phyloP scores from a whole-genome alignment of 2,888 invertebrate genomes.

The Orchesella flavescens region DNA sequence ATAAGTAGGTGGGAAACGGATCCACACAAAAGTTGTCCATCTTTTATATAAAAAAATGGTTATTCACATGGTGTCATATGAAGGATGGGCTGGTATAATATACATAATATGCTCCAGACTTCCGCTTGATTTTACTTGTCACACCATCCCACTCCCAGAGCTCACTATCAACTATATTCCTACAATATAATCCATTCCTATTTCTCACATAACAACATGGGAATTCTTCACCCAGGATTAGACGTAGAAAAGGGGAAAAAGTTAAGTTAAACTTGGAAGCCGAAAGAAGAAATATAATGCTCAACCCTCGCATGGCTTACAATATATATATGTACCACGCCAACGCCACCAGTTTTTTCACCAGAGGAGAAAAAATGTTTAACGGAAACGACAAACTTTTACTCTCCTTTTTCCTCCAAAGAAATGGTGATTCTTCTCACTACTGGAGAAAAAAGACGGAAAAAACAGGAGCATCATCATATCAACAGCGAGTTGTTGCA shows the following conservation, averaged over 20 bases:
- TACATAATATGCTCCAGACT: no score
- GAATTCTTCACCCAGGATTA: not conserved
- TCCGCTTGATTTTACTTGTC: not conserved
- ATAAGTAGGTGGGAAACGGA: no score
- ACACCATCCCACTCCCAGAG: no score
- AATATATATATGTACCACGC: no score
- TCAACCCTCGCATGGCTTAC: not conserved
- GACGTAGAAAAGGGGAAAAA: not conserved
- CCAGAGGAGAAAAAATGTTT: not conserved
- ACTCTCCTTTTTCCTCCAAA: not conserved
- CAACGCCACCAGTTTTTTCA: not conserved
- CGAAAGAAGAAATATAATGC: not conserved
- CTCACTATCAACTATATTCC: no score
- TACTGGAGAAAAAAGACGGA: constrained; percentile 3
- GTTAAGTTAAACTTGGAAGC: not conserved
- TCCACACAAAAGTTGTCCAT: no score
- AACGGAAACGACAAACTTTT: constrained; percentile 45
- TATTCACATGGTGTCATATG: no score
- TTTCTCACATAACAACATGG: no score
- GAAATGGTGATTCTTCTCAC: not conserved
- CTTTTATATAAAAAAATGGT: no score
- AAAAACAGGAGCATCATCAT: not conserved
- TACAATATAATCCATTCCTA: no score
- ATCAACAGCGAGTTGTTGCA: constrained; percentile 18
- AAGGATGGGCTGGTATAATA: no score